Percentiles rank a stretch among this genome's conserved stretches.
These are phyloP conservation scores for Syrista parreyssii DNA, from an alignment of 2,888 invertebrate species.

Conservation along the genomic window DNA sequence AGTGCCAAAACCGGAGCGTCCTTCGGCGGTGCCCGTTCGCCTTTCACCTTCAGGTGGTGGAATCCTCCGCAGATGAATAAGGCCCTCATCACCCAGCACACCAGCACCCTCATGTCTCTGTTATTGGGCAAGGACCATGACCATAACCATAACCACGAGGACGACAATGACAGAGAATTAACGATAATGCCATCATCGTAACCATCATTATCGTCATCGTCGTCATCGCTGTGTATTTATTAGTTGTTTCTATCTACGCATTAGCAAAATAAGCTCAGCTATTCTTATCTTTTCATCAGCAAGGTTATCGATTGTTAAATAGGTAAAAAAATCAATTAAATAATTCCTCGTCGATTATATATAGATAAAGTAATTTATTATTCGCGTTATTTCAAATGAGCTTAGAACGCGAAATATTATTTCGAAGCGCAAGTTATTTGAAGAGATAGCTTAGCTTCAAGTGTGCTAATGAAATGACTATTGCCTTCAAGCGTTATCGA, in stretches of 20 bases:
- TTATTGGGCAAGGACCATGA: conserved; percentile 23
- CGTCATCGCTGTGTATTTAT: neutral
- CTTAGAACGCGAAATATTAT: neutral
- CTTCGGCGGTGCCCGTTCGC: conserved; percentile 71
- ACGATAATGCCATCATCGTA: neutral
- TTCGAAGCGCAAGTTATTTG: neutral
- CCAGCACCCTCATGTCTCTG: conserved; percentile 75
- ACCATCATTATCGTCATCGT: neutral
- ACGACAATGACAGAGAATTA: neutral
- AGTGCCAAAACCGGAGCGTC: conserved; percentile 88
- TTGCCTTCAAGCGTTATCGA: neutral
- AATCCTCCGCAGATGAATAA: conserved; percentile 87
- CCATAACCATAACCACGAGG: neutral
- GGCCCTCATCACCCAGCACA: conserved; percentile 78
- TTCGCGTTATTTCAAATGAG: neutral
- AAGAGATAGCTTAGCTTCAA: neutral
- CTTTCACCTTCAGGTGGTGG: conserved; percentile 81
- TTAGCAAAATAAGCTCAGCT: neutral
- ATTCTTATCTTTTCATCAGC: neutral
- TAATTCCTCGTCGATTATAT: neutral
- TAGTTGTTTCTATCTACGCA: neutral
- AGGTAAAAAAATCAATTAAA: neutral
- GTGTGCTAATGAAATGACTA: neutral
- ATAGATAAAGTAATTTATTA: neutral
- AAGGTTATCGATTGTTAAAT: neutral